Evolutionary conservation across 53 echinoderm and acorn worm genomes (phyloP), one percentile per base, ranked within the genome.

Genomic region (Patiria pectinifera): DNA sequence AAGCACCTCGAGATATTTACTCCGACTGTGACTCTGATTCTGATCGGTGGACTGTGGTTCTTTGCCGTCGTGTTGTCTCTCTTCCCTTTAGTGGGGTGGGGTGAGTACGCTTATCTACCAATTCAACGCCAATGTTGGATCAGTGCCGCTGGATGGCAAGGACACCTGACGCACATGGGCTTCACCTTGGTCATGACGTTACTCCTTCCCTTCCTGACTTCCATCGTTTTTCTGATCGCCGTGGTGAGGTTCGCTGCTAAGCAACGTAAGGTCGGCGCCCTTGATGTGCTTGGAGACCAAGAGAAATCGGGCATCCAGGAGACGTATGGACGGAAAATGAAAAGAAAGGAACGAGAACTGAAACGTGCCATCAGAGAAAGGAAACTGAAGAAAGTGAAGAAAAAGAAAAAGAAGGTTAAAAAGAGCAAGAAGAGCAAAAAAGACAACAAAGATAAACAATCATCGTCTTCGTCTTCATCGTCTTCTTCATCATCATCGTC

Each of bases 1-100:
- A 83, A 94, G 58, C 95, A 97, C 84, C 49, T 62, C 74, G 91
- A 95, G 66, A 96, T 96, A 13, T 96, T 97, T 85, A 84, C 85
- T 0, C 60, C 85, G 8, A 59, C 74, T 62, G 85, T 91, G 85
- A 91, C 93, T 16, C 15, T 78, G 44, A 89, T 94, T 82, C 76
- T 91, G 49, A 76, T 97, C 45, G 89, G 82, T 15, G 91, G 93
- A 4, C 71, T 93, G 10, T 91, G 91, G 91, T 94, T 94, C 80
- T 94, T 95, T 88, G 94, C 92, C 26, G 91, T 82, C 18, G 81
- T 94, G n/a, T 45, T 89, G 61, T 92, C 89, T 2, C 66, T 94
- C 10, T 89, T 92, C n/a, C 94, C 92, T 11, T 25, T 94, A 4
- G 82, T 88, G 12, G 92, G 89, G n/a, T 94, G 94, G 94, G 94